These are phyloP conservation scores for Forbesichthys papilliferus DNA, from an alignment of 2,113 vertebrate species.

Conservation along the genomic window DNA sequence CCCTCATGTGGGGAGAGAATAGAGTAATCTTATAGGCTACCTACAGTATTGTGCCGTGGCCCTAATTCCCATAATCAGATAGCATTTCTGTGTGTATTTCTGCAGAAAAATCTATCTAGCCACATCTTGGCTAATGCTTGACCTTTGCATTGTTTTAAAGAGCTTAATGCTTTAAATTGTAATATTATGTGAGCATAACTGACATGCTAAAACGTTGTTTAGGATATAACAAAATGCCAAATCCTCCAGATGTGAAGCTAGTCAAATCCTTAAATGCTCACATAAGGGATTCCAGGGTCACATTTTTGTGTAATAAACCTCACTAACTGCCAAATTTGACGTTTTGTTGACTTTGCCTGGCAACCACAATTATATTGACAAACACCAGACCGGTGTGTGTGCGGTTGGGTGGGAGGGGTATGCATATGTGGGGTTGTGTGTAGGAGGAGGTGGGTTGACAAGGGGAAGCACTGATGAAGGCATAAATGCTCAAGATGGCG, in stretches of 20 bases:
- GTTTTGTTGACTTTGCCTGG: slow-evolving; percentile 45
- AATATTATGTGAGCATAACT: slow-evolving; percentile 7
- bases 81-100: slow-evolving; percentile 1
- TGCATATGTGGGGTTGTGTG: background rate
- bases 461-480: background rate
- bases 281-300: slow-evolving; percentile 19
- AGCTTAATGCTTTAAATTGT: background rate
- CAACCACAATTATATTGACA: slow-evolving; percentile 49
- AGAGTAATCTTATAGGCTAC: slow-evolving; percentile 13
- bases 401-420: slow-evolving; percentile 5
- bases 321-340: slow-evolving; percentile 33
- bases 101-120: background rate
- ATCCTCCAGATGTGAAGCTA: slow-evolving; percentile 3
- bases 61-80: slow-evolving; percentile 52
- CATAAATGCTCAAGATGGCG: slow-evolving; percentile 7
- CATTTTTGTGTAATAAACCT: slow-evolving; percentile 28
- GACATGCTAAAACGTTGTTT: slow-evolving; percentile 18
- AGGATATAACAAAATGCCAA: slow-evolving; percentile 10
- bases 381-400: slow-evolving; percentile 40
- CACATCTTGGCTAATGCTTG: too few relatives aligned
- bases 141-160: background rate
- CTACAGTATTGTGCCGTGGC: background rate
- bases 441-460: background rate
- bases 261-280: slow-evolving; percentile 14
- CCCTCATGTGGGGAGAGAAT: slow-evolving; percentile 35